Conservation (phyloP, 2,888 invertebrate species). For the Clusia tigrina region DNA sequence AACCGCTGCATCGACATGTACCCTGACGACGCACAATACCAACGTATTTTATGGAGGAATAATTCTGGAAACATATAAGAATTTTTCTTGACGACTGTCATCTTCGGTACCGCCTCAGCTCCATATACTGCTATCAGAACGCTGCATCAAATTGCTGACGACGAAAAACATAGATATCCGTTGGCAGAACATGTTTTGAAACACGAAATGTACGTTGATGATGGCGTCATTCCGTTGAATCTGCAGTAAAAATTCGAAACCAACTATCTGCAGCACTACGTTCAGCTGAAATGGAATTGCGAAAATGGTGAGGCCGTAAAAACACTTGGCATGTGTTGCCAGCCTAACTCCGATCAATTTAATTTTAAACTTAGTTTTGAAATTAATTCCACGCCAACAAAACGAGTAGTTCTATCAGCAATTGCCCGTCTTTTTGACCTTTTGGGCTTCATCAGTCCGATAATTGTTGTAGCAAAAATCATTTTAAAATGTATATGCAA, state of each 20-base stretch:
- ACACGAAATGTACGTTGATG: not conserved
- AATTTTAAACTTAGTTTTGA: slow-evolving; percentile 19
- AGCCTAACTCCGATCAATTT: slow-evolving; percentile 21
- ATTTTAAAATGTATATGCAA: too few relatives aligned
- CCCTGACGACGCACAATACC: not conserved
- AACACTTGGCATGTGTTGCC: slow-evolving; percentile 28
- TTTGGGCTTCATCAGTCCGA: too few relatives aligned
- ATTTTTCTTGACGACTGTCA: not conserved
- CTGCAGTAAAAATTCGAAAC: too few relatives aligned
- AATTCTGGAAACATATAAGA: not conserved
- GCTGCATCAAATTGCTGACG: not conserved
- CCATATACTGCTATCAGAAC: not conserved
- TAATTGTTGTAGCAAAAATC: too few relatives aligned
- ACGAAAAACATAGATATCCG: not conserved
- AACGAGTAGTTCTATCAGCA: too few relatives aligned
- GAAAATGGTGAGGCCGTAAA: slow-evolving; percentile 25
- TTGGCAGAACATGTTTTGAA: not conserved
- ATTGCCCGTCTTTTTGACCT: too few relatives aligned
- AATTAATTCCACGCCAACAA: too few relatives aligned
- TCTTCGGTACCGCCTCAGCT: not conserved
- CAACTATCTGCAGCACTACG: not conserved
- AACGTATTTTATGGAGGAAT: not conserved
- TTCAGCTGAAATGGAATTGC: slow-evolving; percentile 16
- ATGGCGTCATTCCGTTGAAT: too few relatives aligned
- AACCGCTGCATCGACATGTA: slow-evolving; percentile 3